phyloP scores from a whole-genome alignment of 2,888 invertebrate species.

The Dicyrtoma fusca region DNA sequence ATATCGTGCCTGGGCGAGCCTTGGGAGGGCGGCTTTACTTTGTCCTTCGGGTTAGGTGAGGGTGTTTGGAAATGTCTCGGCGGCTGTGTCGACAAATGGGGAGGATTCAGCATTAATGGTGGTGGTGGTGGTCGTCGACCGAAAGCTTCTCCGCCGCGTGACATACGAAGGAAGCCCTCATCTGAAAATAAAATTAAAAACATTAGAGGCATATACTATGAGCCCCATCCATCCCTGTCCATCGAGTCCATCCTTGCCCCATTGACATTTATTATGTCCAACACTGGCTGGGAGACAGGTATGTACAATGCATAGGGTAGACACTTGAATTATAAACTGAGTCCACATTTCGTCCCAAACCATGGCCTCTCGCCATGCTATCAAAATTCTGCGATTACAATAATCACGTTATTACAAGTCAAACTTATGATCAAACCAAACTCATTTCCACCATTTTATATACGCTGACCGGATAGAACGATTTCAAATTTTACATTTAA shows the following conservation, averaged over 20 bases:
- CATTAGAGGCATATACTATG: background rate
- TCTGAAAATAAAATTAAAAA: constrained; percentile 46
- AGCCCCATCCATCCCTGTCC: background rate
- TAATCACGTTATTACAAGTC: constrained; percentile 9
- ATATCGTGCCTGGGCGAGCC: constrained; percentile 35
- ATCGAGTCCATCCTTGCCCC: background rate
- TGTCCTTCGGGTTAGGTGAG: constrained; percentile 45
- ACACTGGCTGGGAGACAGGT: background rate
- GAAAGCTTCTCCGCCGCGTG: constrained; percentile 57
- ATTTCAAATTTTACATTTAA: constrained; percentile 22
- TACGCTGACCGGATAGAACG: background rate
- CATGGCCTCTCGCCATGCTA: too few relatives aligned
- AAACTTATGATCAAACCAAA: constrained; percentile 6
- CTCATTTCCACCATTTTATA: background rate
- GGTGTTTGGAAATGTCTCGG: constrained; percentile 52
- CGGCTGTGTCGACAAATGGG: constrained; percentile 57
- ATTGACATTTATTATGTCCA: constrained; percentile 3
- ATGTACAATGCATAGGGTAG: too few relatives aligned
- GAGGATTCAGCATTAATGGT: constrained; percentile 54
- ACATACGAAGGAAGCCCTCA: constrained; percentile 57
- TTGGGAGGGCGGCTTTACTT: constrained; percentile 33
- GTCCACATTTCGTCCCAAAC: too few relatives aligned
- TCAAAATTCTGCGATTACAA: constrained; percentile 4
- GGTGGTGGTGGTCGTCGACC: constrained; percentile 56
- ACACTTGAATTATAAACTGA: too few relatives aligned